These are phyloP conservation scores for Zaprionus obscuricornis DNA, from an alignment of 2,888 invertebrate genomes.

Conservation along the genomic window DNA sequence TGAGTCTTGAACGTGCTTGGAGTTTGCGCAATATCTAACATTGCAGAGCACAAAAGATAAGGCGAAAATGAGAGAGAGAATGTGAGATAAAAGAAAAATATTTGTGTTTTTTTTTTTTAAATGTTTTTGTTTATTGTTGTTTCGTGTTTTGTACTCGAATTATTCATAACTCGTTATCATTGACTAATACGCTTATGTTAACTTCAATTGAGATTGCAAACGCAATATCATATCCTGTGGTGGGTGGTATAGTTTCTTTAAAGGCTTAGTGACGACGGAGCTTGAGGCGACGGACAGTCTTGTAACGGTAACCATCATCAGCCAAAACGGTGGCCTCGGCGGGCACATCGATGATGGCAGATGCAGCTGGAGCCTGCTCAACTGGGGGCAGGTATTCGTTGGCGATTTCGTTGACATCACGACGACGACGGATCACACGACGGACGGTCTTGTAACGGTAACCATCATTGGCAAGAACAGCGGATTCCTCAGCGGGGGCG, in stretches of 20 bases:
- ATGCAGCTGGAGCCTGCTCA: slow-evolving; percentile 36
- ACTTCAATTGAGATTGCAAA: slow-evolving; percentile 47
- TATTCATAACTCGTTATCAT: slow-evolving; percentile 64
- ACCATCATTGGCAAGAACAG: slow-evolving; percentile 49
- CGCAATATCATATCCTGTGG: slow-evolving; percentile 46
- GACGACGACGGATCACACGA: slow-evolving; percentile 54
- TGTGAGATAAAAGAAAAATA: neutral
- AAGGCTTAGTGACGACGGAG: slow-evolving; percentile 63
- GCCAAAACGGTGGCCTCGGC: slow-evolving; percentile 57
- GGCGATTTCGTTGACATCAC: slow-evolving; percentile 66
- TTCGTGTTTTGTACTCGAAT: slow-evolving; percentile 71
- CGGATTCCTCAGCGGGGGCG: slow-evolving; percentile 3
- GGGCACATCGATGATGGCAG: slow-evolving; percentile 56
- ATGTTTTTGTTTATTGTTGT: slow-evolving; percentile 54
- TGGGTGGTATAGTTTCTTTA: slow-evolving; percentile 25
- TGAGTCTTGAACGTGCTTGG: slow-evolving; percentile 1
- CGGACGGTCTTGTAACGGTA: slow-evolving; percentile 67
- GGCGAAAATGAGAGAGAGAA: no score
- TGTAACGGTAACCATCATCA: slow-evolving; percentile 76
- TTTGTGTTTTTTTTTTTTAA: slow-evolving; percentile 29
- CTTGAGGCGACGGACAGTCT: slow-evolving; percentile 72
- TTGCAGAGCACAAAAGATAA: neutral
- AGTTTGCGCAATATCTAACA: slow-evolving; percentile 41
- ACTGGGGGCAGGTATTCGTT: slow-evolving; percentile 65
- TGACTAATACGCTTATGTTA: slow-evolving; percentile 71